phyloP scores from a whole-genome alignment of 2,113 vertebrate genomes.

The Myotis yumanensis region DNA sequence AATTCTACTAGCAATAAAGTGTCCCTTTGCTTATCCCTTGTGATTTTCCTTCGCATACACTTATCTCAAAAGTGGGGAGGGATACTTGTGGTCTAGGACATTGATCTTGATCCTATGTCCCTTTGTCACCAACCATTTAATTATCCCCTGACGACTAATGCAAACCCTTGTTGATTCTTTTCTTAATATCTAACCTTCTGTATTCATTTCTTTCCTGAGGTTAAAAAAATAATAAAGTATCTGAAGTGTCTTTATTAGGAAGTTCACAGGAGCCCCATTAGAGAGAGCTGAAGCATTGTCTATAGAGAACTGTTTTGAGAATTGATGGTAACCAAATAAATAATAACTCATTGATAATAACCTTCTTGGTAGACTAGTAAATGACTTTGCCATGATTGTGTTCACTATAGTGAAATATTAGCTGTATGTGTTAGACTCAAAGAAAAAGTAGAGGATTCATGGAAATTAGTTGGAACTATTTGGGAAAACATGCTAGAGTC shows the following conservation, averaged over 20 bases:
- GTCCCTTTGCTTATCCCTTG: constrained; percentile 17
- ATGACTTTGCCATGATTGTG: neutral
- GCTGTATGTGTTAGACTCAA: neutral
- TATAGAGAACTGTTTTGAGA: constrained; percentile 44
- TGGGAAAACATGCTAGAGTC: constrained; percentile 14
- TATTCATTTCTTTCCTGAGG: constrained; percentile 8
- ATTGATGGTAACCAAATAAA: neutral
- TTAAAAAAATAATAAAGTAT: constrained; percentile 2
- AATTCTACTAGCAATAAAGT: neutral
- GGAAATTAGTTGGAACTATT: neutral
- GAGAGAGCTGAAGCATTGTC: constrained; percentile 12
- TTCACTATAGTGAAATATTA: constrained; percentile 22
- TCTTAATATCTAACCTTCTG: constrained; percentile 27
- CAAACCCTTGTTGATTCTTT: neutral
- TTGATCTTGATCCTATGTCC: neutral
- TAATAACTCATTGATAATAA: constrained; percentile 1
- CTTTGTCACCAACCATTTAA: neutral
- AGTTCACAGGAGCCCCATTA: neutral
- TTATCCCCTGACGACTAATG: neutral
- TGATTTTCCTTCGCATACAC: neutral
- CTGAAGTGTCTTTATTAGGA: constrained; percentile 20
- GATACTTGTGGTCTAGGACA: neutral
- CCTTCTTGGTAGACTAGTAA: constrained; percentile 22
- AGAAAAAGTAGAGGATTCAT: constrained; percentile 12
- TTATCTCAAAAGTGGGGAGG: neutral